A percentile compares a stretch with the other conserved stretches of the same genome.
phyloP scores from a whole-genome alignment of 2,797 vertebrate species.

The Sphenodon punctatus region DNA sequence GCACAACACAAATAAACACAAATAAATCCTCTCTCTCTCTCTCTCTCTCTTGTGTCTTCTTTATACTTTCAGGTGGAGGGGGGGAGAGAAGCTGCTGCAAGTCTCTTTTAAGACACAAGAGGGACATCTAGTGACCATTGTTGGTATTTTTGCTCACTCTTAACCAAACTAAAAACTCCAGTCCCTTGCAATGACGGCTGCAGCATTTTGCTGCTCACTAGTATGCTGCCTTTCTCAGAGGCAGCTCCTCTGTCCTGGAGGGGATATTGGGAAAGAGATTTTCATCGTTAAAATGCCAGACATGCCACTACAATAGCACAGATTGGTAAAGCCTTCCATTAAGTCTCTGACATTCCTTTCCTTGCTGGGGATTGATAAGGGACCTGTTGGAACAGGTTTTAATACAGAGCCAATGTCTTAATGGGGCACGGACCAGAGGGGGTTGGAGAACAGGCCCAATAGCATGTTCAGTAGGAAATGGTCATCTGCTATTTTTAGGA shows the following conservation, averaged over 20 bases:
- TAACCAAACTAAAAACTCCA: neutral
- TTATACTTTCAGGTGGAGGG: neutral
- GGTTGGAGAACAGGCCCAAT: neutral
- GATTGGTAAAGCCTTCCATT: neutral
- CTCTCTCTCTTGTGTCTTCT: slow-evolving; percentile 11
- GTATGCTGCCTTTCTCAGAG: neutral
- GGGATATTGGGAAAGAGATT: neutral
- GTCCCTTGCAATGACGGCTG: neutral
- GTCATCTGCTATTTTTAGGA: neutral
- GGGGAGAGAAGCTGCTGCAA: neutral
- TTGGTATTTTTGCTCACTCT: slow-evolving; percentile 31
- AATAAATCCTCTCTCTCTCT: slow-evolving; percentile 50
- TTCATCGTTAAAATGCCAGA: slow-evolving; percentile 4
- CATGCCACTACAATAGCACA: neutral
- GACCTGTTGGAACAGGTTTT: neutral
- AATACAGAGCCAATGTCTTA: neutral
- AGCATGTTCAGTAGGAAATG: neutral
- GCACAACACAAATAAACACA: slow-evolving; percentile 33
- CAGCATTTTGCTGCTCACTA: neutral
- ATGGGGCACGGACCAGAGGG: neutral
- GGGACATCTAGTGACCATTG: slow-evolving; percentile 73
- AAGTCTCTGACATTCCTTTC: neutral
- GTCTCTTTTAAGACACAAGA: slow-evolving; percentile 72
- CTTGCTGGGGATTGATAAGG: neutral
- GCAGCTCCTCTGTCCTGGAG: neutral